Evolutionary conservation across 2,888 invertebrate genomes (phyloP).

Genomic region (Cephus runcator): DNA sequence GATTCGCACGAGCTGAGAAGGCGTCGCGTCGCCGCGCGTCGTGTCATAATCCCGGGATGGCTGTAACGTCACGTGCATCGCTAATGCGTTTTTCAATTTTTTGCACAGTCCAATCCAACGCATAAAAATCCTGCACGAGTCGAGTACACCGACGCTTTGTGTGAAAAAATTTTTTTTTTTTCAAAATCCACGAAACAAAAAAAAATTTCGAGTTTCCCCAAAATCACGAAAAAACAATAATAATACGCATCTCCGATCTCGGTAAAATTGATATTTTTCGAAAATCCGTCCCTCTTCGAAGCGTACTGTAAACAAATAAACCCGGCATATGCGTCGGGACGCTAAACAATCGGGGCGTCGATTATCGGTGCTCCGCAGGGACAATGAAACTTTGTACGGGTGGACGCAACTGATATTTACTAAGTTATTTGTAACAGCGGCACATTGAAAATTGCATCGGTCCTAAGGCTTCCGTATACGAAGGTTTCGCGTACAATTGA

Average conservation of each 20-base stretch:
- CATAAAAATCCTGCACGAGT: too few relatives aligned
- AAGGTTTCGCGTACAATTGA: background rate
- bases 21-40: constrained; percentile 21
- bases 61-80: constrained; percentile 50
- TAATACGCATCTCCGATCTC: too few relatives aligned
- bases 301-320: constrained; percentile 7
- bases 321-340: constrained; percentile 27
- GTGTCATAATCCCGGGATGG: constrained; percentile 29
- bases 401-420: constrained; percentile 20
- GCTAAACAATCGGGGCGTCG: constrained; percentile 37
- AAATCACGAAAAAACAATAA: constrained; percentile 2
- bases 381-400: constrained; percentile 14
- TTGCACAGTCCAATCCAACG: background rate
- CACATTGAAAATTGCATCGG: constrained; percentile 16
- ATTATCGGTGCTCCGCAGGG: constrained; percentile 25
- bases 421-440: constrained; percentile 30
- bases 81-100: constrained; percentile 44
- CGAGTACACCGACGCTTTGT: too few relatives aligned
- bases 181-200: too few relatives aligned
- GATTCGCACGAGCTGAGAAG: constrained; percentile 9
- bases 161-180: too few relatives aligned
- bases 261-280: too few relatives aligned
- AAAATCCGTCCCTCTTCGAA: too few relatives aligned
- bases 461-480: background rate
- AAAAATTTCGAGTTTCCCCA: too few relatives aligned